Percentiles rank a stretch among this genome's conserved stretches.
Conservation (phyloP, 2,888 invertebrate genomes). For the Campoplex capitator region DNA sequence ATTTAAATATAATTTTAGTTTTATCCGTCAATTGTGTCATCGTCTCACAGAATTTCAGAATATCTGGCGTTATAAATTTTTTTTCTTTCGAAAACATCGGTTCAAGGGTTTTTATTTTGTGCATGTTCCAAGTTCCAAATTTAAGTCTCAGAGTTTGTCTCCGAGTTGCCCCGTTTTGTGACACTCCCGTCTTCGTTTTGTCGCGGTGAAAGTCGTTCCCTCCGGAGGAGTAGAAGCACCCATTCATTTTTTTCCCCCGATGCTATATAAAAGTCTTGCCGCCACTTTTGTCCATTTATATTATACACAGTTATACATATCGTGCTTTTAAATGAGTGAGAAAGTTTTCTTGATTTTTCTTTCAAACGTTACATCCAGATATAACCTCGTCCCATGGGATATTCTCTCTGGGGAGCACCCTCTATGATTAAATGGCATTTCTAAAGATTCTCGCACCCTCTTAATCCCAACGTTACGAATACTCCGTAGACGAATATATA, state of each 20-base stretch:
- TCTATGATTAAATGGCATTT: constrained; percentile 11
- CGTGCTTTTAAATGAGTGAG: neutral
- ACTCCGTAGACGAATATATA: too few species aligned
- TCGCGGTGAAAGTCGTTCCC: constrained; percentile 61
- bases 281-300: constrained; percentile 1
- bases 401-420: constrained; percentile 31
- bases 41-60: too few species aligned
- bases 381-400: neutral
- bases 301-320: neutral
- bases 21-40: neutral
- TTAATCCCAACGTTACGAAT: too few species aligned
- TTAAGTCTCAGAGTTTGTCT: neutral
- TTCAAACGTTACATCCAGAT: constrained; percentile 15
- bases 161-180: constrained; percentile 1
- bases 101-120: neutral
- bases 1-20: neutral
- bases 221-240: constrained; percentile 18
- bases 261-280: neutral
- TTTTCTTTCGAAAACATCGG: neutral
- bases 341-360: constrained; percentile 5
- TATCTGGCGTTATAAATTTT: too few species aligned
- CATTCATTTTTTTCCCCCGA: constrained; percentile 37
- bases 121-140: neutral
- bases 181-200: neutral
- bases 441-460: constrained; percentile 15